Percentiles rank a stretch among this genome's conserved stretches.
Conservation (phyloP, 2,888 invertebrate genomes). For the Orthosia incerta region DNA sequence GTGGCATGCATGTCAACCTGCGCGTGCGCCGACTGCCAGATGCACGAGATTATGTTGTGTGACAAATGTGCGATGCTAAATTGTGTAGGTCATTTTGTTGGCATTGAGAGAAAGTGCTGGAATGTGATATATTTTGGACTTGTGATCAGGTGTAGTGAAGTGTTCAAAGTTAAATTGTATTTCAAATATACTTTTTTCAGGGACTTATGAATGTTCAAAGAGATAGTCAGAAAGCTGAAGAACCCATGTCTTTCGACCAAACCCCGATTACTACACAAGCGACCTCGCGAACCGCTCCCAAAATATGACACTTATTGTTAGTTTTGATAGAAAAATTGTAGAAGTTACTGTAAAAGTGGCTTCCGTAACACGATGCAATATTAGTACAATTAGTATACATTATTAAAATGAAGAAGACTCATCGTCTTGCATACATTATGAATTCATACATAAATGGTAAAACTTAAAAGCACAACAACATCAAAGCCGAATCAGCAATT, state of each 20-base stretch:
- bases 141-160: not conserved
- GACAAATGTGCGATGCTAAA: constrained; percentile 73
- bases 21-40: constrained; percentile 77
- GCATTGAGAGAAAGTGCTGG: constrained; percentile 39
- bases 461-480: constrained; percentile 24
- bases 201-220: too few species aligned
- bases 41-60: constrained; percentile 73
- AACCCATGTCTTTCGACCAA: too few species aligned
- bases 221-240: too few species aligned
- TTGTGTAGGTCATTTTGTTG: constrained; percentile 56
- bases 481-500: constrained; percentile 58
- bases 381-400: not conserved
- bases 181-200: too few species aligned
- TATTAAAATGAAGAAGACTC: not conserved
- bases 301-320: not conserved
- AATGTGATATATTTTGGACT: not conserved
- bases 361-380: not conserved
- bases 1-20: constrained; percentile 79
- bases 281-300: not conserved
- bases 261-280: not conserved
- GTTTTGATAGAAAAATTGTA: not conserved
- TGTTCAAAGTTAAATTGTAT: too few species aligned
- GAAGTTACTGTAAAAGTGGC: not conserved
- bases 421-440: not conserved
- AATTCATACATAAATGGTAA: constrained; percentile 21